Evolutionary conservation across 2,888 invertebrate species (phyloP), one percentile per base, ranked within the genome.

Genomic region (Synergus laeviventris): DNA sequence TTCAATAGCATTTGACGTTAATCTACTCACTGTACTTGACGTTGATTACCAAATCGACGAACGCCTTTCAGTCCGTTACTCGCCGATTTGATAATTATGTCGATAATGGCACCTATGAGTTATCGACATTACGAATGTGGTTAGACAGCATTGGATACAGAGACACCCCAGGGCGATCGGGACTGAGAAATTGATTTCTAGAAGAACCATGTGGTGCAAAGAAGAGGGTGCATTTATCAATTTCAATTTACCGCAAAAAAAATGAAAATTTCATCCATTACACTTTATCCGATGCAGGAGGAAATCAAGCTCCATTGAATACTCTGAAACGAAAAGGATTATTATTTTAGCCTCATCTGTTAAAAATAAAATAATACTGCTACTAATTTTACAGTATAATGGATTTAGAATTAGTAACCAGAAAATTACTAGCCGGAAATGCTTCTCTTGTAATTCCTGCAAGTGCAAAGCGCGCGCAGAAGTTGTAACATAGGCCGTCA

Each of bases 401-500:
- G n/a, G n/a, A n/a, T n/a, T n/a, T n/a, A n/a, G n/a, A n/a, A n/a
- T n/a, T n/a, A n/a, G n/a, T n/a, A n/a, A n/a, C n/a, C n/a, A n/a
- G n/a, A n/a, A n/a, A n/a, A n/a, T n/a, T n/a, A n/a, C n/a, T n/a
- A n/a, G n/a, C n/a, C n/a, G n/a, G n/a, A n/a, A n/a, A n/a, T n/a
- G n/a, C n/a, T n/a, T n/a, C n/a, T n/a, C n/a, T n/a, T n/a, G n/a
- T n/a, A n/a, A n/a, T n/a, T n/a, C n/a, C n/a, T n/a, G n/a, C n/a
- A n/a, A 16, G 45, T 42, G 21, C 21, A 64, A 21, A 42, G 64
- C 38, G 18, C 54, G 78, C 74, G n/a, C n/a, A 74, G 76, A 74
- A 45, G 16, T 7, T 76, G 73, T 60, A 56, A 76, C 56, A 59
- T 75, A 36, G 75, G 56, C 59, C 56, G 77, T 78, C 75, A 76